These are phyloP conservation scores for Latheticus oryzae DNA, from an alignment of 2,888 invertebrate genomes.

Conservation along the genomic window DNA sequence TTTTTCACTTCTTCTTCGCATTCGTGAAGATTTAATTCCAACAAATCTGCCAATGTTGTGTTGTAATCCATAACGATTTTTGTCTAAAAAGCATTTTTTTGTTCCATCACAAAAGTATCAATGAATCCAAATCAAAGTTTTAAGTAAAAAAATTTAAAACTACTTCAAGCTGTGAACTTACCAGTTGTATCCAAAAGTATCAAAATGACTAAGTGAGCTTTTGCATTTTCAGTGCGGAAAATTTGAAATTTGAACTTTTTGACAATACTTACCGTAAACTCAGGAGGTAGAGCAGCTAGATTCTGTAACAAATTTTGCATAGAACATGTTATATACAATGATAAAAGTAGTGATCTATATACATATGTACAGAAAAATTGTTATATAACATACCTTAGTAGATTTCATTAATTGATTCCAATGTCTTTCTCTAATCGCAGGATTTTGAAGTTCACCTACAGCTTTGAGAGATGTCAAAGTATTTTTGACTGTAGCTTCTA, in stretches of 20 bases:
- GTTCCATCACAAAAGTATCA: too few species aligned
- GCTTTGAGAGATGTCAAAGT: slow-evolving; percentile 95
- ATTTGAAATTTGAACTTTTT: too few species aligned
- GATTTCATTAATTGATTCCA: slow-evolving; percentile 98
- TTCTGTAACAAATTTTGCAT: slow-evolving; percentile 73
- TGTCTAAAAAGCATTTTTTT: slow-evolving; percentile 77
- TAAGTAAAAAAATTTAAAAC: too few species aligned
- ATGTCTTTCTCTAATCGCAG: slow-evolving; percentile 94
- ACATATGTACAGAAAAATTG: slow-evolving; percentile 49
- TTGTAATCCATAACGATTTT: slow-evolving; percentile 93
- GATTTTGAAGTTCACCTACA: slow-evolving; percentile 95
- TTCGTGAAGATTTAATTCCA: slow-evolving; percentile 93
- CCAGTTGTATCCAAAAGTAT: too few species aligned
- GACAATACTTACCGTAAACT: slow-evolving; percentile 79
- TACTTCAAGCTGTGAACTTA: too few species aligned
- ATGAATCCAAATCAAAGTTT: too few species aligned
- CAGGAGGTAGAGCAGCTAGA: slow-evolving; percentile 83
- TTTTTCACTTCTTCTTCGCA: slow-evolving; percentile 98
- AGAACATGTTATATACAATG: slow-evolving; percentile 55
- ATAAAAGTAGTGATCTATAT: slow-evolving; percentile 42
- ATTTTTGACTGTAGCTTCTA: slow-evolving; percentile 95
- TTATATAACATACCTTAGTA: slow-evolving; percentile 80
- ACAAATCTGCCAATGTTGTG: slow-evolving; percentile 91
- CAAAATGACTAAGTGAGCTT: too few species aligned
- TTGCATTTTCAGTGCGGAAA: too few species aligned